Percentiles rank a stretch among this genome's conserved stretches.
Evolutionary conservation across 2,113 vertebrate species (phyloP).

Genomic region (Haliaeetus leucogaster): DNA sequence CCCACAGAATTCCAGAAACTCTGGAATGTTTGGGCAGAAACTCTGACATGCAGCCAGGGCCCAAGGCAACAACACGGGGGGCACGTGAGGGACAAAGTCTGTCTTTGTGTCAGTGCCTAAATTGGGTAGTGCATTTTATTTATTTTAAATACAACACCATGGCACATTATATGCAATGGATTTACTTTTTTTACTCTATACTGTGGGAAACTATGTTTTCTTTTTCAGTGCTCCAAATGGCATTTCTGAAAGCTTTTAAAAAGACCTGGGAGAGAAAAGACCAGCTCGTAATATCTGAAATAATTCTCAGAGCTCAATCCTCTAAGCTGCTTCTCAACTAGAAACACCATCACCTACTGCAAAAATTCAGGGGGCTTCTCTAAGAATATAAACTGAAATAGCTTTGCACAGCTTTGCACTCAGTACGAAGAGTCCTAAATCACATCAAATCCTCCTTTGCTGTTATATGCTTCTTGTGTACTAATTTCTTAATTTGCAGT

Average conservation of each 20-base stretch:
- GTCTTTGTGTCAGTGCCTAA: neutral
- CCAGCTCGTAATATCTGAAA: neutral
- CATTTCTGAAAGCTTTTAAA: neutral
- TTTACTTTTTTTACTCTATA: neutral
- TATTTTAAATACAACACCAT: neutral
- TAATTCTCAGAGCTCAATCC: neutral
- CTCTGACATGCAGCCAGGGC: neutral
- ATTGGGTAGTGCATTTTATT: neutral
- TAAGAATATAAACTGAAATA: neutral
- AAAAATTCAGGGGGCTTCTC: neutral
- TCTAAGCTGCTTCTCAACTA: neutral
- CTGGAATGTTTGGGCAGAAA: neutral
- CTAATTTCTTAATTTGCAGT: neutral
- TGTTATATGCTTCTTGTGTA: neutral
- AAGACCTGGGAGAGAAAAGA: neutral
- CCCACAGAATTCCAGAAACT: neutral
- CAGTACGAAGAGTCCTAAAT: neutral
- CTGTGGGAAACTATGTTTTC: neutral
- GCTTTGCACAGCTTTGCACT: neutral
- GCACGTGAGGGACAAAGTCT: neutral
- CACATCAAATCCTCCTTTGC: neutral
- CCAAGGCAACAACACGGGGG: neutral
- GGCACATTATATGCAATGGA: neutral
- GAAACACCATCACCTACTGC: neutral
- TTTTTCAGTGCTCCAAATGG: neutral